phyloP scores from a whole-genome alignment of 2,113 vertebrate genomes.

The Furnarius figulus region DNA sequence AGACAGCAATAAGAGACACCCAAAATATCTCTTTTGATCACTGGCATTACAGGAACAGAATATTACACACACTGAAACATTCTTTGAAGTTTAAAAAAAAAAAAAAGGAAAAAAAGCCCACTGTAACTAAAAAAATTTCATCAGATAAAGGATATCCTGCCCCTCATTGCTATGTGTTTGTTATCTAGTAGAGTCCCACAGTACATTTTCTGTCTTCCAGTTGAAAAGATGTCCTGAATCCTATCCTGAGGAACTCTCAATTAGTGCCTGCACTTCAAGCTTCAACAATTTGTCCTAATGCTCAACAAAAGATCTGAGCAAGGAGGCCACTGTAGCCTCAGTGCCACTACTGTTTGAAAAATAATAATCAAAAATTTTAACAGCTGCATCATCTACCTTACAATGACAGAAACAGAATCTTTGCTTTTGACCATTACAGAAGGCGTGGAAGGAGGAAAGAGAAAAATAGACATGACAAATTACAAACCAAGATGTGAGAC shows the following conservation, averaged over 20 bases:
- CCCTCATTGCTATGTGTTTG: neutral
- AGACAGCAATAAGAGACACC: neutral
- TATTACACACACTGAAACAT: neutral
- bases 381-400: neutral
- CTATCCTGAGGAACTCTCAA: neutral
- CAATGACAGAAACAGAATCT: neutral
- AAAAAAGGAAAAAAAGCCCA: neutral
- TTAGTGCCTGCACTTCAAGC: neutral
- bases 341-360: neutral
- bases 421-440: neutral
- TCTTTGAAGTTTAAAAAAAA: neutral
- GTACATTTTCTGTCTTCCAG: neutral
- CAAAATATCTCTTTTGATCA: neutral
- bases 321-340: neutral
- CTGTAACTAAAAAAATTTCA: neutral
- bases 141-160: neutral
- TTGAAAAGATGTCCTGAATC: neutral
- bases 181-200: neutral
- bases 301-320: neutral
- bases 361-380: neutral
- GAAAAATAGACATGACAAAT: neutral
- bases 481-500: neutral
- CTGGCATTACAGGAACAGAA: neutral
- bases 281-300: neutral
- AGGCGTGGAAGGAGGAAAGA: neutral